Base-by-base conservation (phyloP, 1,140 invertebrate species). In the Brachionus rubens region DNA sequence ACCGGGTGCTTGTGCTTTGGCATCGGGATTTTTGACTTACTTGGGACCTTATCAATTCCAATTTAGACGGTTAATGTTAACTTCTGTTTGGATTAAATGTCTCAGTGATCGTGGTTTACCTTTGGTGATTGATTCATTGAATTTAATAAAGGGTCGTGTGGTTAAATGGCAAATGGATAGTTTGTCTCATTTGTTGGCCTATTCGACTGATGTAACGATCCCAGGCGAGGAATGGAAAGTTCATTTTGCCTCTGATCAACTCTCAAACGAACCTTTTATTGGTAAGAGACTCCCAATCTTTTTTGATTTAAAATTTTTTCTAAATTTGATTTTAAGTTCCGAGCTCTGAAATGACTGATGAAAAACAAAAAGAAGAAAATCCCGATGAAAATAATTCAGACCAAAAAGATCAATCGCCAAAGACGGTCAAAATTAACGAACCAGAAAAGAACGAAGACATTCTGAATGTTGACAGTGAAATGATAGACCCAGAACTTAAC, bases 21-120 rank as follows among this genome's bases (percentile, higher is more conserved):
- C 83, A 0, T 78, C 81, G 6, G 83, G 78, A 2, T 83, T 84
- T 76, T 77, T 79, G 14, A 80, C 79, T 1, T 85, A 85, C 77
- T 80, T 85, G 0, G 84, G 84, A 6, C 81, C 82, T 0, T 84
- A 83, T 78, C 80, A 83, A 59, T 81, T 83, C 67, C 81, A 78
- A 77, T 83, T 83, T 77, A 77, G 83, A 16, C 79, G 82, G 10
- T 56, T 80, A 16, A 83, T 84, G 81, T 77, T 85, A 26, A 83
- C 83, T 6, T 78, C 82, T 6, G 79, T 82, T 30, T 85, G 84
- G 84, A 82, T 83, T 46, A 81, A 80, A 77, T 84, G 83, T 79
- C 78, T 85, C 19, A 75, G 80, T 47, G 83, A 84, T 52, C 78
- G 81, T 24, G 84, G 83, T 19, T 78, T 84, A 6, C 82, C 82